Percentiles rank a stretch among this genome's conserved stretches.
Evolutionary conservation across 2,888 invertebrate species (phyloP).

Genomic region (Metallyticus violacea): DNA sequence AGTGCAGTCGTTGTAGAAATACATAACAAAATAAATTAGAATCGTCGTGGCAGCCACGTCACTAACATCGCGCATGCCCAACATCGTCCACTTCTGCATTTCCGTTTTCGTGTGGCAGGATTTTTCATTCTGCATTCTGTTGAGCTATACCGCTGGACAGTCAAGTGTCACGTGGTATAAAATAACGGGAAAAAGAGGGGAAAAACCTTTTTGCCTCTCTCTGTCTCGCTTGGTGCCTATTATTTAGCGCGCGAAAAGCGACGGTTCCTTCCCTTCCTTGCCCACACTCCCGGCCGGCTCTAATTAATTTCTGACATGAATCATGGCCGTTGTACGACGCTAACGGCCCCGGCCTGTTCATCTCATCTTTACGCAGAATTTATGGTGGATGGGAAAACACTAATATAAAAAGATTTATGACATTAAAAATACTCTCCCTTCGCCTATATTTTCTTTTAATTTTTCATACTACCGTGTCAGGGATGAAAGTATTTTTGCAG

Average conservation of each 20-base stretch:
- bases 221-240: background rate
- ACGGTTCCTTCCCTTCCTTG: background rate
- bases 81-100: background rate
- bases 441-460: slow-evolving; percentile 45
- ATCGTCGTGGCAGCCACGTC: background rate
- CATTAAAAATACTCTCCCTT: slow-evolving; percentile 29
- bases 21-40: background rate
- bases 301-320: slow-evolving; percentile 32
- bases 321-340: slow-evolving; percentile 25
- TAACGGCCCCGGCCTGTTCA: slow-evolving; percentile 26
- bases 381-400: slow-evolving; percentile 42
- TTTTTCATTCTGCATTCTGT: slow-evolving; percentile 5
- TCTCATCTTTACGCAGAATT: slow-evolving; percentile 40
- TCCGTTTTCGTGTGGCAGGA: background rate
- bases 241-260: slow-evolving; percentile 8
- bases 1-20: background rate
- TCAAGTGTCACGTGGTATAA: slow-evolving; percentile 1
- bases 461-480: slow-evolving; percentile 41
- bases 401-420: slow-evolving; percentile 47
- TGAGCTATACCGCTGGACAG: background rate
- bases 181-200: background rate
- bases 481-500: slow-evolving; percentile 32
- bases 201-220: background rate
- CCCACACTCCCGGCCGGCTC: slow-evolving; percentile 21
- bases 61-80: background rate